Evolutionary conservation across 1,140 invertebrate genomes (phyloP).

Genomic region (Calephelis nemesis): DNA sequence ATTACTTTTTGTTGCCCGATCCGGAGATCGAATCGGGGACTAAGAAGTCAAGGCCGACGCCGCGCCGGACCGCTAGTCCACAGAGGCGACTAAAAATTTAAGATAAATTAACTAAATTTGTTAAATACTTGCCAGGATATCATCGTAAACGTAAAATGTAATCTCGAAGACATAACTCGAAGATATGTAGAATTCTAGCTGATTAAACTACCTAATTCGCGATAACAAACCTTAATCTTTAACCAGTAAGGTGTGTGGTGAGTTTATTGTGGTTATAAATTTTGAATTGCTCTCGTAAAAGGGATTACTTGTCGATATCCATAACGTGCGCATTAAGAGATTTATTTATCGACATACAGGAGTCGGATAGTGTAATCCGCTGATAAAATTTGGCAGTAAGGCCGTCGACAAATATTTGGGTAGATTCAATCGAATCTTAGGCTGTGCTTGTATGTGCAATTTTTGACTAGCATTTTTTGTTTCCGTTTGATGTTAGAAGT

Average conservation of each 20-base stretch:
- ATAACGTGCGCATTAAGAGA: conserved; percentile 8
- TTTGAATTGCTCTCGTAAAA: conserved; percentile 1
- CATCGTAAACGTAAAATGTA: neutral
- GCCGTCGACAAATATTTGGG: too few species aligned
- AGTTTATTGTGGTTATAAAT: conserved; percentile 11
- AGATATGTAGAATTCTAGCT: neutral
- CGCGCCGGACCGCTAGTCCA: too few species aligned
- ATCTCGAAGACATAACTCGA: neutral
- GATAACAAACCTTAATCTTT: conserved; percentile 4
- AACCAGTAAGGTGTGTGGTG: neutral
- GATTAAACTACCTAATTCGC: neutral
- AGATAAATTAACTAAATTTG: too few species aligned
- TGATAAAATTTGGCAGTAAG: neutral
- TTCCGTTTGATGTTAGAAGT: too few species aligned
- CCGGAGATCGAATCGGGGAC: too few species aligned
- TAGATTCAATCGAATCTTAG: too few species aligned
- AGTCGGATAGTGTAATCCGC: conserved; percentile 4
- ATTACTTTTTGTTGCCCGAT: too few species aligned
- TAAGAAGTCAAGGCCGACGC: too few species aligned
- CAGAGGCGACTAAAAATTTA: too few species aligned
- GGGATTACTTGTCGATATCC: neutral
- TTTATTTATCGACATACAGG: conserved; percentile 7
- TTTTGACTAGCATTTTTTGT: too few species aligned
- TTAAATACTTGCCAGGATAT: too few species aligned
- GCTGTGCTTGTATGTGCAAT: too few species aligned